Base-by-base conservation (phyloP, 2,888 invertebrate genomes). In the Pegoplata infirma region DNA sequence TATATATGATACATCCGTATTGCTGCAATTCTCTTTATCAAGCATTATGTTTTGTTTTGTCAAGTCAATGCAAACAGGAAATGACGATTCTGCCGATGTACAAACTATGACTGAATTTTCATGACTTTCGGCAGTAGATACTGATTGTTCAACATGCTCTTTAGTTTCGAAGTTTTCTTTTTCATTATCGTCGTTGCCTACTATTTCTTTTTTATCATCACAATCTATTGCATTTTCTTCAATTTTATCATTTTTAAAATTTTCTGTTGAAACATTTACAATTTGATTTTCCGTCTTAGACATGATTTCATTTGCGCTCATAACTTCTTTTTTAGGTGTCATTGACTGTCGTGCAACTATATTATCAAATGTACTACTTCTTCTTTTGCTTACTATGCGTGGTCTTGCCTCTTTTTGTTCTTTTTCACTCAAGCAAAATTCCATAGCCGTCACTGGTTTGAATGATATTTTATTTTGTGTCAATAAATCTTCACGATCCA, bases 401-500 rank as follows among this genome's bases (percentile, higher is more conserved):
- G 88, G 88, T 53, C 80, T 71, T 0, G 86, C 87, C n/a, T 76
- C 79, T 44, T 85, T 64, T 1, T 85, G 64, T 21, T 87, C 83
- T 10, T 80, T 83, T 47, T 85, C 83, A 14, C 79, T 83, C 23
- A 88, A 84, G 7, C 83, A 71, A 61, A 86, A 85, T 76, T 89
- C 87, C 80, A 85, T 80, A 64, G 83, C 84, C 10, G 81, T 82
- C 21, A 85, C 80, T 7, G 83, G 82, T 75, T 87, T 87, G n/a
- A 86, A 89, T 10, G 76, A 14, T 32, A 89, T 88, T 23, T 86
- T 83, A 72, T 89, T 83, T 46, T 89, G 86, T 28, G 83, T 84
- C 19, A 90, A 83, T 16, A 88, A 77, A 80, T 85, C 81, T 81
- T 90, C 90, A n/a, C 89, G 85, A 75, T 88, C 86, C 32, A 88